Conservation (phyloP, 2,888 invertebrate genomes). For the Slavum lentiscoides region DNA sequence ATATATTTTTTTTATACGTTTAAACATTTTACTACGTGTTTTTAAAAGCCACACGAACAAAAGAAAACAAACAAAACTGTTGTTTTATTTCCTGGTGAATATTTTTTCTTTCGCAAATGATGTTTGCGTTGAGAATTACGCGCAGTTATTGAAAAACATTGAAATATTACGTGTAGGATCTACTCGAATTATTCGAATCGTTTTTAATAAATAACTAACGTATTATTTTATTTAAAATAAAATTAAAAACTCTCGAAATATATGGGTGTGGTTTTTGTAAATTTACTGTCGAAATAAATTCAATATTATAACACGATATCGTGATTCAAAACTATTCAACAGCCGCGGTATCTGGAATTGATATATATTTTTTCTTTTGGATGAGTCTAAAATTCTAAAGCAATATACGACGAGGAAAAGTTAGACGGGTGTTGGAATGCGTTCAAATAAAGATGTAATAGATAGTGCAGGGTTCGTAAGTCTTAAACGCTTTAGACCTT, state of each 20-base stretch:
- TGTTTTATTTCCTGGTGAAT: background rate
- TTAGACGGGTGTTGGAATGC: background rate
- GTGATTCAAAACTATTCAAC: background rate
- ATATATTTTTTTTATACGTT: background rate
- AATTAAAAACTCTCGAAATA: background rate
- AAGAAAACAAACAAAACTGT: background rate
- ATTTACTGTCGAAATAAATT: background rate
- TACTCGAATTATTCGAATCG: too few relatives aligned
- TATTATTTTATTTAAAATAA: background rate
- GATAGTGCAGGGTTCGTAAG: background rate
- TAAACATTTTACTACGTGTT: background rate
- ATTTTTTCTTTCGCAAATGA: background rate
- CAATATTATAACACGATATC: background rate
- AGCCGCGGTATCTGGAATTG: background rate
- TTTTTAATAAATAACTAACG: background rate
- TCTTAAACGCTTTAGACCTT: background rate
- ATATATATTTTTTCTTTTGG: background rate
- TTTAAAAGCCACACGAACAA: background rate
- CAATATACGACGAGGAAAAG: background rate
- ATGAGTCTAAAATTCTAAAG: too few relatives aligned
- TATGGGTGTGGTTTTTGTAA: too few relatives aligned
- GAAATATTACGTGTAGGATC: too few relatives aligned
- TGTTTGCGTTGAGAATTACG: too few relatives aligned
- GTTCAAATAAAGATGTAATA: conserved; percentile 1
- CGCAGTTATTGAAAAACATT: too few relatives aligned